Conservation (phyloP, 2,888 invertebrate genomes). For the Podotricha telesiphe region DNA sequence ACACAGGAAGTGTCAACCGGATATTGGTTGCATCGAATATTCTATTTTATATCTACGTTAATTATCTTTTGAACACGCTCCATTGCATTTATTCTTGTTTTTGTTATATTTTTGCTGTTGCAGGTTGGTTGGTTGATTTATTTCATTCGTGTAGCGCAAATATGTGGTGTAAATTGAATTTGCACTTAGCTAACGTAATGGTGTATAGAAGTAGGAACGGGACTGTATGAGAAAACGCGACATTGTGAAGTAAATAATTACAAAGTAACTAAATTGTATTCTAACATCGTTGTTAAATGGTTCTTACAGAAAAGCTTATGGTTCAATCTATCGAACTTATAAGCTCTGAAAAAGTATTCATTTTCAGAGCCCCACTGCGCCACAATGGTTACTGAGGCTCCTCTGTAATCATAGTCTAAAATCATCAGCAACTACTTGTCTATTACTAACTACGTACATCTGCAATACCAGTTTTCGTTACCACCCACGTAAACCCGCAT, state of each 20-base stretch:
- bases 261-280: not conserved
- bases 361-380: too few relatives aligned
- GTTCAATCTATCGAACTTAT: too few relatives aligned
- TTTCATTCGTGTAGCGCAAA: constrained; percentile 34
- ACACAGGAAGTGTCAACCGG: constrained; percentile 57
- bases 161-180: constrained; percentile 38
- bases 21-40: constrained; percentile 74
- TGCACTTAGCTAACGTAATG: constrained; percentile 25
- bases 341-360: too few relatives aligned
- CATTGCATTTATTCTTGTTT: constrained; percentile 52
- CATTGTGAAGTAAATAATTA: not conserved
- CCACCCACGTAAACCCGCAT: constrained; percentile 42
- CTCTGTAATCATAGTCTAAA: too few relatives aligned
- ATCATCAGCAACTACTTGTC: not conserved
- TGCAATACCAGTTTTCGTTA: not conserved
- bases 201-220: too few relatives aligned
- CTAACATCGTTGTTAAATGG: not conserved
- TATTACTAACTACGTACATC: not conserved
- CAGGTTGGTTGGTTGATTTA: constrained; percentile 27
- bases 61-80: constrained; percentile 65
- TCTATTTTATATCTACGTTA: constrained; percentile 78
- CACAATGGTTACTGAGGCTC: too few relatives aligned
- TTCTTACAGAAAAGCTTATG: too few relatives aligned
- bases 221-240: not conserved
- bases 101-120: constrained; percentile 8